Percentiles rank a stretch among this genome's conserved stretches.
Conservation (phyloP, 2,888 invertebrate species). For the Eretmocerus hayati region DNA sequence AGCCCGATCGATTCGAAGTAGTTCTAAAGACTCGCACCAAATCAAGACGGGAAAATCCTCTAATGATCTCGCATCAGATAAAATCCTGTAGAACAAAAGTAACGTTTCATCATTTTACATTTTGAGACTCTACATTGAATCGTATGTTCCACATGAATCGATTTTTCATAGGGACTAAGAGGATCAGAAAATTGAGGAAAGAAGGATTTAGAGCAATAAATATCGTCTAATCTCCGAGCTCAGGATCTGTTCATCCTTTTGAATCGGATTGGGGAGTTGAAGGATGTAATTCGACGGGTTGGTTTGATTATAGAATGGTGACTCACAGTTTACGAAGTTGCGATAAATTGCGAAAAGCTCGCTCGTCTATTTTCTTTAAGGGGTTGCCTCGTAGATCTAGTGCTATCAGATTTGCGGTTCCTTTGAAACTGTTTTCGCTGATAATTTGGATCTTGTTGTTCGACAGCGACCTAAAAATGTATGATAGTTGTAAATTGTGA, state of each 20-base stretch:
- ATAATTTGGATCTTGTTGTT: conserved; percentile 76
- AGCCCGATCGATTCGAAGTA: conserved; percentile 76
- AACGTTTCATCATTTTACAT: too few relatives aligned
- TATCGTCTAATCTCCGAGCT: too few relatives aligned
- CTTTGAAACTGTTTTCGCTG: conserved; percentile 62
- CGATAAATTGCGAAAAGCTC: conserved; percentile 56
- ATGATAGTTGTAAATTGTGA: too few relatives aligned
- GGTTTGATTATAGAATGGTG: too few relatives aligned
- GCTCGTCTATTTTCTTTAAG: conserved; percentile 35
- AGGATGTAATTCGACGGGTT: too few relatives aligned
- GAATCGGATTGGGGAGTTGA: too few relatives aligned
- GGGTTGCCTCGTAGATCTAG: conserved; percentile 68
- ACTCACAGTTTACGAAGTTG: conserved; percentile 75
- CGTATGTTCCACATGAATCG: too few relatives aligned
- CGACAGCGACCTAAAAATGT: conserved; percentile 73
- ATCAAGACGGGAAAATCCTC: conserved; percentile 76
- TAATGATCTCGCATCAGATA: conserved; percentile 79
- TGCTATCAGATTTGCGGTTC: conserved; percentile 61
- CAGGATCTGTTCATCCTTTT: too few relatives aligned
- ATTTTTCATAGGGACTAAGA: too few relatives aligned
- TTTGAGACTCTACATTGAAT: too few relatives aligned
- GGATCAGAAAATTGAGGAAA: too few relatives aligned
- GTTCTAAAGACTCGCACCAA: conserved; percentile 71
- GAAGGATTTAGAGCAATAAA: too few relatives aligned
- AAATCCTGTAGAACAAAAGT: conserved; percentile 62